A percentile compares a stretch with the other conserved stretches of the same genome.
Conservation (phyloP, 1,140 invertebrate species). For the Orchestia grillus region DNA sequence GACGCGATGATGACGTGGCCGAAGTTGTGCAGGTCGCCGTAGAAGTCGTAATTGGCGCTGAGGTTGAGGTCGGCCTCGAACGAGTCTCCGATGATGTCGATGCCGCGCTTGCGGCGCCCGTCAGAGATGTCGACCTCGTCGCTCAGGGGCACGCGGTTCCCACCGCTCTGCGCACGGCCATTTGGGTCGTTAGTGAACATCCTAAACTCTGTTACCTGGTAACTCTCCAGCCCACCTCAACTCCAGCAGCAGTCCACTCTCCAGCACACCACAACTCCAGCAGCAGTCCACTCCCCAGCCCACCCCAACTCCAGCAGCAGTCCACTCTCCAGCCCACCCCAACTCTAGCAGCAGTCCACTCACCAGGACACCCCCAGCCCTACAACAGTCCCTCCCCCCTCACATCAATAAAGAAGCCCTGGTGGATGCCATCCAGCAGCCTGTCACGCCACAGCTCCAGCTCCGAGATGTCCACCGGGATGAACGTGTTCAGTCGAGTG, state of each 20-base stretch:
- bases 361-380: no score
- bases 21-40: slow-evolving; percentile 82
- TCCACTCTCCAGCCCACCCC: no score
- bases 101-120: slow-evolving; percentile 73
- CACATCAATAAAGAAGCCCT: slow-evolving; percentile 74
- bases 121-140: slow-evolving; percentile 72
- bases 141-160: slow-evolving; percentile 75
- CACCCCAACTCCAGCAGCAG: no score
- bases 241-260: no score
- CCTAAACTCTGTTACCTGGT: background rate
- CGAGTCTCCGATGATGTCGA: slow-evolving; percentile 85
- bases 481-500: slow-evolving; percentile 56
- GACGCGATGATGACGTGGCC: slow-evolving; percentile 79
- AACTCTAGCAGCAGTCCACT: no score
- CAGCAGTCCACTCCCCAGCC: no score
- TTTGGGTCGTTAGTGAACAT: background rate
- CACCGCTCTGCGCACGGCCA: slow-evolving; percentile 70
- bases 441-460: slow-evolving; percentile 83
- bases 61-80: slow-evolving; percentile 81
- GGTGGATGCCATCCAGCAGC: slow-evolving; percentile 82
- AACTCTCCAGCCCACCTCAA: no score
- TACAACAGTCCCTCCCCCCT: background rate
- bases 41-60: slow-evolving; percentile 78
- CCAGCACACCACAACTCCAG: no score
- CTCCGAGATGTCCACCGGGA: slow-evolving; percentile 75